These are phyloP conservation scores for Periophthalmus magnuspinnatus DNA, from an alignment of 2,797 vertebrate genomes.

Conservation along the genomic window DNA sequence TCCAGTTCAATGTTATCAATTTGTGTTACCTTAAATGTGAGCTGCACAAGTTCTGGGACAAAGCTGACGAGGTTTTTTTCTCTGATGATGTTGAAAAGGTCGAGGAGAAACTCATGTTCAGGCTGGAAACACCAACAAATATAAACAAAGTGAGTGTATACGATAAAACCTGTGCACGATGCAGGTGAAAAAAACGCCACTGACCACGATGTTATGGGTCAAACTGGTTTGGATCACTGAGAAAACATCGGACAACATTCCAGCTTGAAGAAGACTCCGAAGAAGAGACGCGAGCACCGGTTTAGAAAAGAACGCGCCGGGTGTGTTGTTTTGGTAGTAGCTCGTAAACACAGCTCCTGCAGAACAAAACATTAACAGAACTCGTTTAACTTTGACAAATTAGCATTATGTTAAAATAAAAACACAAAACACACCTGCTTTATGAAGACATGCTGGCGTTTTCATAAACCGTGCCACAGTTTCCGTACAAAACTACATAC, in stretches of 20 bases:
- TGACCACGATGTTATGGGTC: constrained; percentile 65
- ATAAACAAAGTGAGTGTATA: background rate
- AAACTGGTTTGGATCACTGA: constrained; percentile 69
- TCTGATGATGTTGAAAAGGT: constrained; percentile 82
- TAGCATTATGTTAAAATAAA: background rate
- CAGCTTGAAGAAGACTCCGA: constrained; percentile 77
- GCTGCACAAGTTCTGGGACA: constrained; percentile 78
- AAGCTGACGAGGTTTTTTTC: constrained; percentile 69
- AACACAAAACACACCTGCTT: constrained; percentile 81
- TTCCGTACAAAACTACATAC: constrained; percentile 86
- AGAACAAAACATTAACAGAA: background rate
- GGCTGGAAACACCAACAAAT: constrained; percentile 72
- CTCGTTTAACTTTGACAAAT: background rate
- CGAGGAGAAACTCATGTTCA: constrained; percentile 77
- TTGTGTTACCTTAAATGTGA: constrained; percentile 82
- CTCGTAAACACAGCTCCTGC: constrained; percentile 83
- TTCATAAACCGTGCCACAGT: constrained; percentile 79
- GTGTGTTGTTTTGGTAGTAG: constrained; percentile 83
- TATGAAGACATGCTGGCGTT: constrained; percentile 77
- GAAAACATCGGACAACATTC: constrained; percentile 80
- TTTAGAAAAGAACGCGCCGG: constrained; percentile 78
- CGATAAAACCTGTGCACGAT: constrained; percentile 12
- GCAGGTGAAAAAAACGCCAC: constrained; percentile 25
- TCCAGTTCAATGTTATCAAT: background rate
- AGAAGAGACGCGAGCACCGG: constrained; percentile 80